phyloP scores from a whole-genome alignment of 2,888 invertebrate species.

The Baronia brevicornis region DNA sequence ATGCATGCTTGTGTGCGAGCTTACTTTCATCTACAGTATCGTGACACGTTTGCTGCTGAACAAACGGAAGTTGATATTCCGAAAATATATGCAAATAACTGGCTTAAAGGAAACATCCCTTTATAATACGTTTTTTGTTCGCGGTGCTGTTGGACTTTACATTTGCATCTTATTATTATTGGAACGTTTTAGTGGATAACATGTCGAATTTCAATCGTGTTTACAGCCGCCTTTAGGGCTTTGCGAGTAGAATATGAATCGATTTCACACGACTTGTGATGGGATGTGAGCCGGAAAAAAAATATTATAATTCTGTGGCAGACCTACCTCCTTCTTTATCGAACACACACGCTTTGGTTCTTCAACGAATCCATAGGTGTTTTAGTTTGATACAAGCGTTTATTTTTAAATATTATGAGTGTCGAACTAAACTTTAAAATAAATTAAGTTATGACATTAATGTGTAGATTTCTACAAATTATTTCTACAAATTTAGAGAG shows the following conservation, averaged over 20 bases:
- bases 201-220: conserved; percentile 60
- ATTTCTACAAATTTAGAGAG: too few relatives aligned
- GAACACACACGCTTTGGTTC: too few relatives aligned
- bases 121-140: conserved; percentile 50
- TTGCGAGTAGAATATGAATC: conserved; percentile 49
- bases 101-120: conserved; percentile 51
- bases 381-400: too few relatives aligned
- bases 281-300: too few relatives aligned
- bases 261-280: conserved; percentile 55
- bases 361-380: too few relatives aligned
- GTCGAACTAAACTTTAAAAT: too few relatives aligned
- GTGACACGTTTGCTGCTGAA: conserved; percentile 48
- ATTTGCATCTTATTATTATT: conserved; percentile 67
- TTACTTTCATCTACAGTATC: conserved; percentile 17
- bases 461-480: too few relatives aligned
- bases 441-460: too few relatives aligned
- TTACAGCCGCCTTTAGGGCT: conserved; percentile 41
- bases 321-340: too few relatives aligned
- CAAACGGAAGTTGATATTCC: conserved; percentile 66
- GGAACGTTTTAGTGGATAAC: conserved; percentile 57
- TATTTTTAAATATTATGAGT: too few relatives aligned
- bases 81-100: conserved; percentile 67
- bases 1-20: too few relatives aligned
- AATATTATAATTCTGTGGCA: too few relatives aligned
- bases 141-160: conserved; percentile 46